phyloP scores from a whole-genome alignment of 2,888 invertebrate genomes.

The Rhagonycha lutea region DNA sequence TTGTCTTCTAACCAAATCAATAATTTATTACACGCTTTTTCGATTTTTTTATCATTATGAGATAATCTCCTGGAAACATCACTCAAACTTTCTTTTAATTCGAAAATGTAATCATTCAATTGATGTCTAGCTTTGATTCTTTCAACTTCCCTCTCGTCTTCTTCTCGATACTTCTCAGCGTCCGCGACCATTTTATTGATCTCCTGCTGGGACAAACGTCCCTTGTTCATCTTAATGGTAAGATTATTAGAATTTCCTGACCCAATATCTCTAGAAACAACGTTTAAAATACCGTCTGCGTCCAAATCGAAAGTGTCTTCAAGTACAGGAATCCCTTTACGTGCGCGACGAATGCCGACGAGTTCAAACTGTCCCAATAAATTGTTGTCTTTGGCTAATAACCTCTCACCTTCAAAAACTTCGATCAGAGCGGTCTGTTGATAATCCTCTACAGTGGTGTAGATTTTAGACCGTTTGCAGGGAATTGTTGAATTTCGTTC shows the following conservation, averaged over 20 bases:
- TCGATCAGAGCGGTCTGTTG: slow-evolving; percentile 65
- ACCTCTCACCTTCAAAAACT: slow-evolving; percentile 73
- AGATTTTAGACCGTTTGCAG: slow-evolving; percentile 61
- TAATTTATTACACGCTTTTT: slow-evolving; percentile 53
- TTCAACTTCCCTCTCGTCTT: slow-evolving; percentile 70
- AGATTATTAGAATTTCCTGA: slow-evolving; percentile 67
- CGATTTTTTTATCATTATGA: slow-evolving; percentile 65
- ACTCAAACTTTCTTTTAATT: slow-evolving; percentile 66
- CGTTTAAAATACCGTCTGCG: slow-evolving; percentile 71
- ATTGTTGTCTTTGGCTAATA: slow-evolving; percentile 81
- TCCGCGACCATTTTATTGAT: slow-evolving; percentile 80
- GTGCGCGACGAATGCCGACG: slow-evolving; percentile 71
- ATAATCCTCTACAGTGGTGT: slow-evolving; percentile 72
- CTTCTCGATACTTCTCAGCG: slow-evolving; percentile 73
- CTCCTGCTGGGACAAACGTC: slow-evolving; percentile 78
- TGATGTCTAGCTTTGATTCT: slow-evolving; percentile 69
- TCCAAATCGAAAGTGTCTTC: slow-evolving; percentile 75
- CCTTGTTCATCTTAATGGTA: slow-evolving; percentile 59
- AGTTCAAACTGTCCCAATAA: slow-evolving; percentile 67
- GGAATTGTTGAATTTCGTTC: slow-evolving; percentile 63
- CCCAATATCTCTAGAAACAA: slow-evolving; percentile 61
- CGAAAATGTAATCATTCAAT: slow-evolving; percentile 70
- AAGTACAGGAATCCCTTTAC: slow-evolving; percentile 69
- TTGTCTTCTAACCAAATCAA: slow-evolving; percentile 70
- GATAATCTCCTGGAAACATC: slow-evolving; percentile 65